Evolutionary conservation across 2,797 vertebrate species (phyloP).

Genomic region (Malurus leucopterus): DNA sequence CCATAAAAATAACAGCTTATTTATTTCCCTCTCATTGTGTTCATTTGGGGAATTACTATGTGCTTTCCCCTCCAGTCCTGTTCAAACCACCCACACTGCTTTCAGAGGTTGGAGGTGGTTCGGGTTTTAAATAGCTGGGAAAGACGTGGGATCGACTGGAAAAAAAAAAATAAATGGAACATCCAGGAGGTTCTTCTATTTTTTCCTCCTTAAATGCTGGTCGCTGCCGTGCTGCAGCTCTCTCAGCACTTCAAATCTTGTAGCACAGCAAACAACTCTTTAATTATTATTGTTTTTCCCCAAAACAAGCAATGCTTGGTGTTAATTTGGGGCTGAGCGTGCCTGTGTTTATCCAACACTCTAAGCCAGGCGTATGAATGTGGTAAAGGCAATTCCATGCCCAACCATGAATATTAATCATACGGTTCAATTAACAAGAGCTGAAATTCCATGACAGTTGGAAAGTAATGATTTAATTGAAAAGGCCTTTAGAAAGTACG

Average conservation of each 20-base stretch:
- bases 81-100: background rate
- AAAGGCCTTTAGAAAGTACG: background rate
- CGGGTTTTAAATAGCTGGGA: slow-evolving; percentile 17
- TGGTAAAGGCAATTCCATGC: slow-evolving; percentile 33
- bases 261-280: background rate
- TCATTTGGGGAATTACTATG: background rate
- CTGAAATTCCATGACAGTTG: slow-evolving; percentile 41
- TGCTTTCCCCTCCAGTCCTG: background rate
- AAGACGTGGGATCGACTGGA: background rate
- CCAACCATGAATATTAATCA: slow-evolving; percentile 53
- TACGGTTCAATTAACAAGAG: slow-evolving; percentile 50
- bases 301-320: background rate
- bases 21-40: background rate
- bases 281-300: background rate
- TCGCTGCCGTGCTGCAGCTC: background rate
- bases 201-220: background rate
- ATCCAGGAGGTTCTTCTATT: background rate
- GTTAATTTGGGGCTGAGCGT: slow-evolving; percentile 2
- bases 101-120: background rate
- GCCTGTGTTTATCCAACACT: slow-evolving; percentile 8
- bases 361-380: background rate
- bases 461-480: slow-evolving; percentile 53
- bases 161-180: background rate
- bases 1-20: background rate
- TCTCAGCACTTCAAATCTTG: background rate